Evolutionary conservation across 2,113 vertebrate genomes (phyloP).

Genomic region (Tenrec ecaudatus): DNA sequence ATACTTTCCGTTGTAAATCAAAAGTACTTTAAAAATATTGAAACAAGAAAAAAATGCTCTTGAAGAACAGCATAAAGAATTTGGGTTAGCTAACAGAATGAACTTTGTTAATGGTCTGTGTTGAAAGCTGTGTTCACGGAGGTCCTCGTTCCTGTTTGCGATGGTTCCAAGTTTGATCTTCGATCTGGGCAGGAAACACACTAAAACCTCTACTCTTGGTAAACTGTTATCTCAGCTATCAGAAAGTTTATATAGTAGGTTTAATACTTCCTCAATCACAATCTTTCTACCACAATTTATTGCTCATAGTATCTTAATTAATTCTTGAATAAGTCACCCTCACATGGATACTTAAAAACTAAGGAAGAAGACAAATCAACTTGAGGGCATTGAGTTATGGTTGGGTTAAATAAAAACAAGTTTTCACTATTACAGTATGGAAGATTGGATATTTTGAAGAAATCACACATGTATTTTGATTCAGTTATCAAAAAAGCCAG

Average conservation of each 20-base stretch:
- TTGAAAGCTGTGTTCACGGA: conserved; percentile 34
- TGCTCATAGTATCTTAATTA: conserved; percentile 70
- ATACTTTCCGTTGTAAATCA: conserved; percentile 71
- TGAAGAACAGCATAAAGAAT: conserved; percentile 40
- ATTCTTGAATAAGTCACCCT: conserved; percentile 55
- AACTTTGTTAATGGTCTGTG: not conserved
- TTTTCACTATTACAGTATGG: conserved; percentile 44
- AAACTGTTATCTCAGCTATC: conserved; percentile 52
- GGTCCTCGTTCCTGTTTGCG: conserved; percentile 25
- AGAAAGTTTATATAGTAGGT: conserved; percentile 43
- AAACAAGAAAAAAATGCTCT: conserved; percentile 56
- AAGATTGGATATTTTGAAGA: conserved; percentile 44
- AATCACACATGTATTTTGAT: conserved; percentile 58
- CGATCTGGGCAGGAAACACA: conserved; percentile 35
- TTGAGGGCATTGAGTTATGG: not conserved
- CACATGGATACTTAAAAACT: too few species aligned
- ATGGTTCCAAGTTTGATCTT: not conserved
- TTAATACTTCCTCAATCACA: conserved; percentile 57
- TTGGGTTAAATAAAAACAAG: conserved; percentile 31
- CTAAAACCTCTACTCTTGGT: not conserved
- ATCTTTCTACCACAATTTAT: conserved; percentile 57
- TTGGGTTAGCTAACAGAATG: conserved; percentile 53
- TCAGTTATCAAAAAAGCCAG: conserved; percentile 53
- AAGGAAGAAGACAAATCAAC: conserved; percentile 30
- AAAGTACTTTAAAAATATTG: conserved; percentile 60